phyloP scores from a whole-genome alignment of 2,113 vertebrate species.

The Thymallus thymallus region DNA sequence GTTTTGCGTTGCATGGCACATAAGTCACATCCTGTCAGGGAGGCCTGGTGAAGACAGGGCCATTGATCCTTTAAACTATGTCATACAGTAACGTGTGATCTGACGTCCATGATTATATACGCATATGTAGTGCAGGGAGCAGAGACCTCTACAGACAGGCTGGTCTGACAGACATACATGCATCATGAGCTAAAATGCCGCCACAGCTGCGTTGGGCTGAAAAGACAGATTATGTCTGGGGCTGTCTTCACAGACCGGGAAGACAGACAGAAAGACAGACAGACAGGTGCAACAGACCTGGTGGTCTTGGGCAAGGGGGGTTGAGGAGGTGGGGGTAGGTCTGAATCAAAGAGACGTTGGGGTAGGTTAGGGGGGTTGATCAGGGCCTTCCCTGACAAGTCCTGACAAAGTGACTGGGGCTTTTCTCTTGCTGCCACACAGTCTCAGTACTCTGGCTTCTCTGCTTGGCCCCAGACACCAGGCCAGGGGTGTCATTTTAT shows the following conservation, averaged over 20 bases:
- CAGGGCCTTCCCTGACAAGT: conserved; percentile 31
- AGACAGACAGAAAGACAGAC: conserved; percentile 4
- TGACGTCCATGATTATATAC: neutral
- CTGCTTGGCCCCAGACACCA: conserved; percentile 32
- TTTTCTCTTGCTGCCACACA: conserved; percentile 27
- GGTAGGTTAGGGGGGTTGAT: neutral
- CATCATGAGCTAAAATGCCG: conserved; percentile 14
- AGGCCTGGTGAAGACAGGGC: neutral
- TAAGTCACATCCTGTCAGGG: conserved; percentile 28
- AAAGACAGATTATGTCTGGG: conserved; percentile 44
- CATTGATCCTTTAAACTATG: conserved; percentile 26
- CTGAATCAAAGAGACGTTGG: conserved; percentile 12
- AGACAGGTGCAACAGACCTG: conserved; percentile 44
- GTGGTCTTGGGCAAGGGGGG: conserved; percentile 32
- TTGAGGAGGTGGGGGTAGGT: neutral
- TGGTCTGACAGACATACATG: conserved; percentile 2
- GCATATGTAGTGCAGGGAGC: neutral
- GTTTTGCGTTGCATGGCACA: neutral
- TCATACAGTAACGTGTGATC: neutral
- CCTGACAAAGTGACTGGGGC: conserved; percentile 47
- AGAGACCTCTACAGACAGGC: neutral
- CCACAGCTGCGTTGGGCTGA: neutral
- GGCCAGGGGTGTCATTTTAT: conserved; percentile 55
- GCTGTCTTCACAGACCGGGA: neutral
- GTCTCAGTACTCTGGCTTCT: too few species aligned